phyloP scores from a whole-genome alignment of 2,797 vertebrate species.

The Caiman crocodilus region DNA sequence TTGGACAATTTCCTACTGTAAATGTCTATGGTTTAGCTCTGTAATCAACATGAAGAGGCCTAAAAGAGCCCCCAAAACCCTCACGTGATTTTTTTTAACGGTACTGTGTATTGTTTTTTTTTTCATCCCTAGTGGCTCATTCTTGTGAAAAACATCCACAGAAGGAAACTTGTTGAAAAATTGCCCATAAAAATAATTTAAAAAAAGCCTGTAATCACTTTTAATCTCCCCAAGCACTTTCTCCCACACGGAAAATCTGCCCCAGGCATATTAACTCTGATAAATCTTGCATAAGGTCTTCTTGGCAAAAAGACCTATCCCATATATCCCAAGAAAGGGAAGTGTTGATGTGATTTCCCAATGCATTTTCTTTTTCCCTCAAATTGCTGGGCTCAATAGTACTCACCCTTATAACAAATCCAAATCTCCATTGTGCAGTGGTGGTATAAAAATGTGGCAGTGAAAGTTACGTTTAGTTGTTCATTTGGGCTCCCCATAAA shows the following conservation, averaged over 20 bases:
- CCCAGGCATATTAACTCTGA: background rate
- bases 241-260: conserved; percentile 5
- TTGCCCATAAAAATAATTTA: background rate
- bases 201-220: conserved; percentile 16
- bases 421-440: background rate
- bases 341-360: background rate
- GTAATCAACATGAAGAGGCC: background rate
- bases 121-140: rapidly evolving
- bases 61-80: background rate
- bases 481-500: rapidly evolving
- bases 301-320: conserved; percentile 13
- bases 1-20: background rate
- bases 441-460: background rate
- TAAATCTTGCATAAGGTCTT: background rate
- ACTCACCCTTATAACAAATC: background rate
- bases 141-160: conserved; percentile 2
- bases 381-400: background rate
- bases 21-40: background rate
- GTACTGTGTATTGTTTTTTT: background rate
- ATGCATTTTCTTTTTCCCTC: background rate
- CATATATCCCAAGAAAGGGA: background rate
- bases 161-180: background rate
- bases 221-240: conserved; percentile 20
- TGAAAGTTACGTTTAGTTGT: no score
- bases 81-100: rapidly evolving